Evolutionary conservation across 2,113 vertebrate genomes (phyloP), one percentile per base, ranked within the genome.

Genomic region (Chitala chitala): DNA sequence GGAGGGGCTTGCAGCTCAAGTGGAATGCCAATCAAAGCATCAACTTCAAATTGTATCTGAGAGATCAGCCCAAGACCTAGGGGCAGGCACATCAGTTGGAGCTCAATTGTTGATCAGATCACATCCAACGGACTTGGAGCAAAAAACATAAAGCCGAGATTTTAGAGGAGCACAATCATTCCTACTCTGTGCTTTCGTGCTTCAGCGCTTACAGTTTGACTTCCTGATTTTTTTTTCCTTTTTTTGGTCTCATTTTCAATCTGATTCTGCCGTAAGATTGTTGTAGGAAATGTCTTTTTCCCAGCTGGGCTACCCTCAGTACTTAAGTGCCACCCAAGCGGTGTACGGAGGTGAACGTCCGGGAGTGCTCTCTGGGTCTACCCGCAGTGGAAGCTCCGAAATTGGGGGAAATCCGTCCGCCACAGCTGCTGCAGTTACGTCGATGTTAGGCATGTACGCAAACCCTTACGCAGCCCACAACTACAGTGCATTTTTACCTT

Each of bases 11-110:
- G 89, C 83, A 76, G 93, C 92, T 92, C 88, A 87, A 91, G 93
- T 90, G 91, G 91, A 83, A 91, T 95, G 94, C 94, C 95, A 97
- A 96, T 97, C 94, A 97, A 95, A 93, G 94, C 93, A 93, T 96
- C 94, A 96, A 96, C 94, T 97, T 95, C 94, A 95, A 96, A 96
- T 95, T 93, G 94, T 93, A 94, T 94, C 92, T 92, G 94, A 92
- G 90, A 93, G 94, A 95, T 95, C 93, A 93, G 95, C 93, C 92
- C 88, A 90, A 92, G 94, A 96, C 93, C 94, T 91, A 89, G 89
- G 93, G 93, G 94, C 94, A 92, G 93, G 90, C 92, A 92, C 94
- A 93, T 94, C 94, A 98, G 94, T 96, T 92, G 93, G 94, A 93
- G 94, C 93, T 93, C 92, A 93, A 94, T 93, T 93, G 94, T 92